phyloP scores from a whole-genome alignment of 2,797 vertebrate species.

The Sphenopsis melanotis region DNA sequence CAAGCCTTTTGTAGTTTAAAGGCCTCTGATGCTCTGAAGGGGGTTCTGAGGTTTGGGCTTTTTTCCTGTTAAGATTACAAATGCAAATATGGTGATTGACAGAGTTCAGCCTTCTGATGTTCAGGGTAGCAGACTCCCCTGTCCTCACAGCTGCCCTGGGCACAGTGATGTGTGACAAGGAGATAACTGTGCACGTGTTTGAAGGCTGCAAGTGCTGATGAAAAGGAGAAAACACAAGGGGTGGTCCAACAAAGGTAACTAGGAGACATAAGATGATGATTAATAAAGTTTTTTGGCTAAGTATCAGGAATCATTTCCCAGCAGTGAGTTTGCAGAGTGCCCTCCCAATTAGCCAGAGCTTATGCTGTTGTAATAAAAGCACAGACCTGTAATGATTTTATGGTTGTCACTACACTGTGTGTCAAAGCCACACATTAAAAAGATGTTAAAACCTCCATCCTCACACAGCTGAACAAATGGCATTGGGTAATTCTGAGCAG shows the following conservation, averaged over 20 bases:
- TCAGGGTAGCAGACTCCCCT: neutral
- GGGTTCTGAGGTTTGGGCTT: neutral
- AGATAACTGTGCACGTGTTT: slow-evolving; percentile 3
- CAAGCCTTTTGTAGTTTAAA: slow-evolving; percentile 43
- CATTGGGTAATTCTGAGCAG: neutral
- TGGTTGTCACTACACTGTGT: neutral
- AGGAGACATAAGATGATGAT: neutral
- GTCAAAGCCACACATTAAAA: neutral
- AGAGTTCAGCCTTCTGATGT: slow-evolving; percentile 42
- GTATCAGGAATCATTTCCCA: neutral
- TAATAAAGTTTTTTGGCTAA: neutral
- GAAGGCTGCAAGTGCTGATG: neutral
- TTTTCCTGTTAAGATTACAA: neutral
- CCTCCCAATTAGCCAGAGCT: neutral
- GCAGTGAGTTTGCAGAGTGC: neutral
- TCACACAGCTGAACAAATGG: neutral
- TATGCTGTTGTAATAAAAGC: neutral
- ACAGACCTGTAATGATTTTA: neutral
- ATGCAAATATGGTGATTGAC: slow-evolving; percentile 41
- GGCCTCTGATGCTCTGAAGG: neutral
- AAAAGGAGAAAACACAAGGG: neutral
- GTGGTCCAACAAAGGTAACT: slow-evolving; percentile 1
- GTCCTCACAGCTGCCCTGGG: neutral
- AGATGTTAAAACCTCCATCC: neutral
- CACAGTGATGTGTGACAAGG: neutral